phyloP scores from a whole-genome alignment of 2,797 vertebrate genomes.

The Poeciliopsis paucimaculata region DNA sequence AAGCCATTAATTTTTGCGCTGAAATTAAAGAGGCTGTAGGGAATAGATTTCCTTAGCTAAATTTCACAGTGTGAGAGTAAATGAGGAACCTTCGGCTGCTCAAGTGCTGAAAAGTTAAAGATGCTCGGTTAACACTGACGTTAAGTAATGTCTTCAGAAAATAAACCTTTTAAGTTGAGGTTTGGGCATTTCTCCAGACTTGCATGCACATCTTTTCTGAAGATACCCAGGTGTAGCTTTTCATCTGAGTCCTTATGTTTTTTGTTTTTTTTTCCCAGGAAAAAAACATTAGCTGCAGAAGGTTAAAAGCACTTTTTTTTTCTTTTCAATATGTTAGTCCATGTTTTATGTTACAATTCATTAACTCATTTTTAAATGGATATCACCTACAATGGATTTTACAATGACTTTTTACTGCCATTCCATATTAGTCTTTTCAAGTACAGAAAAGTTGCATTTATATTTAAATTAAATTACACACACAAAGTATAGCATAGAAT shows the following conservation, averaged over 20 bases:
- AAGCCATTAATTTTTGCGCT: conserved; percentile 61
- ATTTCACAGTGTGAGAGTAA: conserved; percentile 46
- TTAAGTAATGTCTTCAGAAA: conserved; percentile 57
- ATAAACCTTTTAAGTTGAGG: conserved; percentile 58
- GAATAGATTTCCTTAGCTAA: conserved; percentile 50
- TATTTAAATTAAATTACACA: not conserved
- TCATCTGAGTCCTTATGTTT: conserved; percentile 21
- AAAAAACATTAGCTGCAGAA: conserved; percentile 20
- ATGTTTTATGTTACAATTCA: not conserved
- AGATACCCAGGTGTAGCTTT: conserved; percentile 52
- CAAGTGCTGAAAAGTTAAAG: conserved; percentile 46
- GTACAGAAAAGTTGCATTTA: not conserved
- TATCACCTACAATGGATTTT: not conserved
- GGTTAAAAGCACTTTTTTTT: not conserved
- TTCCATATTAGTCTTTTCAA: not conserved
- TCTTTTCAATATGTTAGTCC: not conserved
- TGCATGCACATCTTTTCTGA: conserved; percentile 37
- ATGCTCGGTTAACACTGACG: conserved; percentile 37
- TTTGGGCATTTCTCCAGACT: conserved; percentile 21
- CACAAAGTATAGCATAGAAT: not conserved
- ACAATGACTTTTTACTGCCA: not conserved
- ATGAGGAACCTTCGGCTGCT: conserved; percentile 39
- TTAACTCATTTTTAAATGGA: not conserved
- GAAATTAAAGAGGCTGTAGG: conserved; percentile 57
- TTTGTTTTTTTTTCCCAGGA: conserved; percentile 32